These are phyloP conservation scores for Mustelus asterias DNA, from an alignment of 2,113 vertebrate genomes.

Conservation along the genomic window DNA sequence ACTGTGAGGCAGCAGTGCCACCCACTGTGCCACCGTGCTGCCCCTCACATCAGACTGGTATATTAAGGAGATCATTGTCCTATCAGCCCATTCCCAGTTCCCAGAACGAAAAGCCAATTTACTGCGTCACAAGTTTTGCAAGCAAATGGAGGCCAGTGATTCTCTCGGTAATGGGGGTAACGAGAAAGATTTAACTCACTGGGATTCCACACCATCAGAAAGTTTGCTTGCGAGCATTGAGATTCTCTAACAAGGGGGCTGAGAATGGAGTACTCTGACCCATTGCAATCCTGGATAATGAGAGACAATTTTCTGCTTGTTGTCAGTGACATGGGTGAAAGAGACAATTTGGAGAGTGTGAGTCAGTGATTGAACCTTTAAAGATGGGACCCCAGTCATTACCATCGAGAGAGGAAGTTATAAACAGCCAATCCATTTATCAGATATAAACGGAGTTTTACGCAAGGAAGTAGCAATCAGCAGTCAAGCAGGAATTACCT, in stretches of 20 bases:
- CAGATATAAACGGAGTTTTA: not conserved
- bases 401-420: not conserved
- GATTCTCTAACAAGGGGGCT: not conserved
- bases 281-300: not conserved
- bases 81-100: not conserved
- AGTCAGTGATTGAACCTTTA: not conserved
- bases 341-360: constrained; percentile 1
- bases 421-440: not conserved
- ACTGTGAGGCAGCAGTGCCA: too few species aligned
- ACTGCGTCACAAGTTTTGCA: not conserved
- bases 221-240: not conserved
- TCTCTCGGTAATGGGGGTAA: not conserved
- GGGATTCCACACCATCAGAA: not conserved
- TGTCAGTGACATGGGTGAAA: not conserved
- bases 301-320: constrained; percentile 14
- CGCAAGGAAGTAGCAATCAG: not conserved
- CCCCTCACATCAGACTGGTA: not conserved
- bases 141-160: too few species aligned
- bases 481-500: not conserved
- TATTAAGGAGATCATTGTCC: not conserved
- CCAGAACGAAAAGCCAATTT: not conserved
- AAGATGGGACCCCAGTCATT: not conserved
- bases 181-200: not conserved
- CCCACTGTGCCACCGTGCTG: too few species aligned
- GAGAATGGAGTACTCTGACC: not conserved